A percentile compares a stretch with the other conserved stretches of the same genome.
phyloP scores from a whole-genome alignment of 1,140 invertebrate genomes.

The Ips nitidus region DNA sequence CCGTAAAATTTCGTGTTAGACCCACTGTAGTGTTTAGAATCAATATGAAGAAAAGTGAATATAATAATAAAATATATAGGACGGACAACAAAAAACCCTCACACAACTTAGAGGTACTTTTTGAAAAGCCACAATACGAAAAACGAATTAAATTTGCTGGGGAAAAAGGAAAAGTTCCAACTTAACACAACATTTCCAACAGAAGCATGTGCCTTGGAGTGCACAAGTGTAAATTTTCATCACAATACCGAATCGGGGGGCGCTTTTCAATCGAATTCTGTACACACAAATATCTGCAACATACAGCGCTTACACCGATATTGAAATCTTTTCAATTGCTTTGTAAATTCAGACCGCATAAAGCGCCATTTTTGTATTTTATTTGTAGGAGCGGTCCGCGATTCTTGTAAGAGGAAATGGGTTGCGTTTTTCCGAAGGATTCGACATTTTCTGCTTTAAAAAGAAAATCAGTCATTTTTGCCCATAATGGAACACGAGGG shows the following conservation, averaged over 20 bases:
- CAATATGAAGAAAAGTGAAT: too few species aligned
- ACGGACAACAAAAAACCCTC: too few species aligned
- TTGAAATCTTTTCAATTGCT: constrained; percentile 54
- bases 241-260: constrained; percentile 49
- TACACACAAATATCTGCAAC: constrained; percentile 50
- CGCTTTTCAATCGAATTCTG: constrained; percentile 47
- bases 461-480: too few species aligned
- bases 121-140: constrained; percentile 35
- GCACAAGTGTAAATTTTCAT: constrained; percentile 54
- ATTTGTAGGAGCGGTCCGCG: constrained; percentile 47
- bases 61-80: too few species aligned
- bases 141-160: constrained; percentile 47
- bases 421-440: constrained; percentile 49
- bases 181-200: constrained; percentile 43
- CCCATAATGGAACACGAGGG: too few species aligned
- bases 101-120: not conserved
- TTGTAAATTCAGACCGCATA: constrained; percentile 52
- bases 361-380: constrained; percentile 51
- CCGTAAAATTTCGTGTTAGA: too few species aligned
- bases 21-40: too few species aligned
- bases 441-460: constrained; percentile 42
- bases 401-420: constrained; percentile 48
- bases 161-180: constrained; percentile 47
- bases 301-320: constrained; percentile 50
- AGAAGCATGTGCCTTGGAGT: constrained; percentile 50